Evolutionary conservation across 2,113 vertebrate genomes (phyloP), one percentile per base, ranked within the genome.

Genomic region (Tetrao urogallus): DNA sequence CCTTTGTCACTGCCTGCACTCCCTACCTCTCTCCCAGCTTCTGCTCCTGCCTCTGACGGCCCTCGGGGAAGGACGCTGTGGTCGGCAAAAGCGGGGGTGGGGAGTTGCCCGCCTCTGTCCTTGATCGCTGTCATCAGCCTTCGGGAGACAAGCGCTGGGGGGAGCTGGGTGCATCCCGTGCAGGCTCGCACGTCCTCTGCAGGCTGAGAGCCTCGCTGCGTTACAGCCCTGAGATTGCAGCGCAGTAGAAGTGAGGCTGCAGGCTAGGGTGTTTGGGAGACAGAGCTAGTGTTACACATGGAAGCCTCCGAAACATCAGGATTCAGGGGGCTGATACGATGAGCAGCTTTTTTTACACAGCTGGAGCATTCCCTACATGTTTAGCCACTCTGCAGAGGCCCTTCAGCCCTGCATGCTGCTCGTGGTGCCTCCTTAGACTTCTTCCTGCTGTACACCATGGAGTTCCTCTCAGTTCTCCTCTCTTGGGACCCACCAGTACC

Each of bases 121-220:
- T 82, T 65, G 71, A 54, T 88, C 8, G 89, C 28, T 32, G 64
- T 52, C 89, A 73, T 32, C 63, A 40, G 87, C 63, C 47, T 71
- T 71, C 11, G 60, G 56, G 78, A 89, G 75, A n/a, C 50, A 42
- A 63, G 30, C 87, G 88, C 67, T 83, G 63, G 65, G 22, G 84
- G 84, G 63, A 64, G 54, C 52, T 61, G 67, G 56, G 61, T 63
- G 61, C 45, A 77, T 89, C 88, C 80, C 85, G 34, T 92, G 96
- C 48, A 4, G 50, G 2, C 60, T 5, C 24, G 91, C 97, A 97
- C 88, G 86, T 97, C 94, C 93, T 64, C 84, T 8, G 79, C 36
- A 8, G n/a, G 14, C 21, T 27, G 21, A 60, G 57, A 28, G 75
- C 52, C 42, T 42, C 8, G 58, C 78, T 58, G 10, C 36, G 13